Evolutionary conservation across 2,888 invertebrate species (phyloP).

Genomic region (Calameuta filiformis): DNA sequence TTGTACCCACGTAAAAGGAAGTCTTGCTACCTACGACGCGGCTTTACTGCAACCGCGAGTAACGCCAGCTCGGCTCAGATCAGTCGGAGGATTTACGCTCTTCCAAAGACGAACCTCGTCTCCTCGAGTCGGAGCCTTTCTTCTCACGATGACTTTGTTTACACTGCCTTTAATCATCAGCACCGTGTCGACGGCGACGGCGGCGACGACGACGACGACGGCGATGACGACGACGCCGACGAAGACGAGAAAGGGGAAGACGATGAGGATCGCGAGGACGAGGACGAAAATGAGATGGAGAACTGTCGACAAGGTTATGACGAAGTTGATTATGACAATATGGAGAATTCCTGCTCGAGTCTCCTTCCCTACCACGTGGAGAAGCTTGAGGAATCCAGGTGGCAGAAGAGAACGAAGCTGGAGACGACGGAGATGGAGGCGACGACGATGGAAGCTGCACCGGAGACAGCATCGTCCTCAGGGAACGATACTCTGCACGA

Average conservation of each 20-base stretch:
- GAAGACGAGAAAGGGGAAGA: background rate
- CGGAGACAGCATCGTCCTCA: background rate
- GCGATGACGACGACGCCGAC: background rate
- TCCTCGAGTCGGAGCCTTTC: constrained; percentile 15
- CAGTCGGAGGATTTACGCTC: background rate
- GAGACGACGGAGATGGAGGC: constrained; percentile 1
- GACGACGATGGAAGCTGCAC: background rate
- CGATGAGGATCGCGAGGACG: background rate
- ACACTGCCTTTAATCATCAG: constrained; percentile 49
- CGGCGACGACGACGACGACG: constrained; percentile 1
- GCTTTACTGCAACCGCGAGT: background rate
- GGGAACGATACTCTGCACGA: background rate
- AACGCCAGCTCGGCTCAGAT: background rate
- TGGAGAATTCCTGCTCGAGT: background rate
- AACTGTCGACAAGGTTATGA: background rate
- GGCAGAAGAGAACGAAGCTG: background rate
- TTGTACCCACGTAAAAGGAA: background rate
- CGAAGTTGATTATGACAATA: background rate
- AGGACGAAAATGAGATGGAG: background rate
- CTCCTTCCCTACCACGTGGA: background rate
- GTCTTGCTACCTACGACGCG: background rate
- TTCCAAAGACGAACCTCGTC: background rate
- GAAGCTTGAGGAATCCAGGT: background rate
- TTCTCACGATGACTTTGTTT: constrained; percentile 42
- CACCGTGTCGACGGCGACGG: constrained; percentile 18